Percentiles rank a stretch among this genome's conserved stretches.
These are phyloP conservation scores for Puma concolor DNA, from an alignment of 2,113 vertebrate species.

Conservation along the genomic window DNA sequence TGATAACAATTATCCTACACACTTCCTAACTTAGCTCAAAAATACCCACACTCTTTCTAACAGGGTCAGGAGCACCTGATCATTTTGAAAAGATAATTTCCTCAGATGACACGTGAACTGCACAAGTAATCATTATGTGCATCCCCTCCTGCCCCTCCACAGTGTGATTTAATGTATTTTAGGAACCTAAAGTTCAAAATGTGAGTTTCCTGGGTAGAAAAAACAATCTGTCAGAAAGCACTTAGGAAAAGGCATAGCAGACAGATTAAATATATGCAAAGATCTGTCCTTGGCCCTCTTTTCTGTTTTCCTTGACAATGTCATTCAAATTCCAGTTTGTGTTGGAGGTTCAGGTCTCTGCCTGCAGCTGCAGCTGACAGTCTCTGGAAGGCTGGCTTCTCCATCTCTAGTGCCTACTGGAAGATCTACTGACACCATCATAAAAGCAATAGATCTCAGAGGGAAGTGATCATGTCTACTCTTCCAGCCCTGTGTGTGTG, in stretches of 20 bases:
- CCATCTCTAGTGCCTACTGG: background rate
- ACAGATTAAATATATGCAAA: background rate
- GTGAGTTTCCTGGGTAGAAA: constrained; percentile 66
- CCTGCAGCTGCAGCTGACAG: background rate
- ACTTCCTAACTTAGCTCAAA: constrained; percentile 64
- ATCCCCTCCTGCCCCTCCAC: constrained; percentile 29
- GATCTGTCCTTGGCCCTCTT: constrained; percentile 39
- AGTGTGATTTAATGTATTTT: constrained; percentile 70
- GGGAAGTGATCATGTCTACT: background rate
- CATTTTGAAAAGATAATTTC: constrained; percentile 73
- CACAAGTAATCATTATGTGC: constrained; percentile 50
- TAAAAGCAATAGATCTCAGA: background rate
- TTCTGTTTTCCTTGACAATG: constrained; percentile 7
- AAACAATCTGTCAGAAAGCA: constrained; percentile 65
- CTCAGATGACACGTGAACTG: constrained; percentile 42
- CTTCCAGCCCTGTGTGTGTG: background rate
- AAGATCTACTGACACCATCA: background rate
- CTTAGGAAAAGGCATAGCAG: constrained; percentile 41
- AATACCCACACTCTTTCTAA: constrained; percentile 58
- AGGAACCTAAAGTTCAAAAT: constrained; percentile 74
- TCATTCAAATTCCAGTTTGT: background rate
- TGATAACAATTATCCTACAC: constrained; percentile 68
- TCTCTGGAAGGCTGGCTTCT: background rate
- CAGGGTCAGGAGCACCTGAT: constrained; percentile 68
- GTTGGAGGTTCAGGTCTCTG: background rate